Percentiles rank a stretch among this genome's conserved stretches.
Conservation (phyloP, 2,113 vertebrate species). For the Spea multiplicata region DNA sequence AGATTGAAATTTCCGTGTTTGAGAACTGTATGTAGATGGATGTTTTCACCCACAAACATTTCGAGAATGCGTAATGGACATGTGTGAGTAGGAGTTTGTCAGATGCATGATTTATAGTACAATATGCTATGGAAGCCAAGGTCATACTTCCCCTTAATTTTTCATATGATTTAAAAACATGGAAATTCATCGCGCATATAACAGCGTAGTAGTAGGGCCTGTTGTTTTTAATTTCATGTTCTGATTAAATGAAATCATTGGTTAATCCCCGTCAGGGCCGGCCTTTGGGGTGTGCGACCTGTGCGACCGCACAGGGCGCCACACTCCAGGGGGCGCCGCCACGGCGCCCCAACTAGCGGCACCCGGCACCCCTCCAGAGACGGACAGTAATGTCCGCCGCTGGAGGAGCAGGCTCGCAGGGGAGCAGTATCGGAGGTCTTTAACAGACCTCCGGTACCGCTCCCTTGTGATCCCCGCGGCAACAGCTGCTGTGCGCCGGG, state of each 20-base stretch:
- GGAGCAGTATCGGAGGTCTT: too few species aligned
- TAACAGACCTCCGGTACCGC: too few species aligned
- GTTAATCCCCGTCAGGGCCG: too few species aligned
- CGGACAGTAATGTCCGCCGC: too few species aligned
- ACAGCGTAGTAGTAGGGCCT: neutral
- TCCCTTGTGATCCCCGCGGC: too few species aligned
- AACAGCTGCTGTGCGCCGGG: too few species aligned
- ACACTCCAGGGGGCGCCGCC: too few species aligned
- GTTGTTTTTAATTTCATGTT: constrained; percentile 1
- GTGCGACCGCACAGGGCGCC: too few species aligned
- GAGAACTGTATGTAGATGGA: constrained; percentile 3
- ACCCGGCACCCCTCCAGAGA: too few species aligned
- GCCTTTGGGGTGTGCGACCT: too few species aligned
- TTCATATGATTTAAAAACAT: constrained; percentile 17
- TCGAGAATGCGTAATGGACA: constrained; percentile 34
- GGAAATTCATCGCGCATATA: neutral
- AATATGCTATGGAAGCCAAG: constrained; percentile 28
- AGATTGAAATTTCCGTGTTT: neutral
- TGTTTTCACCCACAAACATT: constrained; percentile 22
- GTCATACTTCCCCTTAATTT: neutral
- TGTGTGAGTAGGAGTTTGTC: constrained; percentile 36
- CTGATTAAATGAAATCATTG: neutral
- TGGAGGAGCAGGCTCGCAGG: too few species aligned
- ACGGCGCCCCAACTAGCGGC: too few species aligned
- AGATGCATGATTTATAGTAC: constrained; percentile 38